phyloP scores from a whole-genome alignment of 2,888 invertebrate species.

The Scaptomyza cyrtandrae region DNA sequence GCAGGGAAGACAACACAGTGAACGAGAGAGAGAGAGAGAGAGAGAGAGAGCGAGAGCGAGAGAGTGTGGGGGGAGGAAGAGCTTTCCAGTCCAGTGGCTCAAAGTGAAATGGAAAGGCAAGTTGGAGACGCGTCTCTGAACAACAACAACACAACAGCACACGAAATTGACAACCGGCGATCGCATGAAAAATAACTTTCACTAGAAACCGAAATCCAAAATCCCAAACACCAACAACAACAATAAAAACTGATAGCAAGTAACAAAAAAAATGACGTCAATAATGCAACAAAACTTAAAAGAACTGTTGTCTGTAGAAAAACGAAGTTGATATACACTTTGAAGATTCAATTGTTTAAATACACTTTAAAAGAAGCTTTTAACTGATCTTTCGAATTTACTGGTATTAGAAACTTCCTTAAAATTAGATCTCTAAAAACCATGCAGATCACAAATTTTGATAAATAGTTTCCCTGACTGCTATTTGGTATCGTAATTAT shows the following conservation, averaged over 20 bases:
- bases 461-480: background rate
- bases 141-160: constrained; percentile 3
- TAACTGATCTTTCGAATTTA: too few relatives aligned
- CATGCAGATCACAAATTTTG: background rate
- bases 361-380: too few relatives aligned
- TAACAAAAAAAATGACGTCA: background rate
- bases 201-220: constrained; percentile 71
- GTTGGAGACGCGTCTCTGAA: constrained; percentile 26
- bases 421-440: too few relatives aligned
- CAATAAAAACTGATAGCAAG: constrained; percentile 48
- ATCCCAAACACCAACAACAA: constrained; percentile 23
- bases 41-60: background rate
- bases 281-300: constrained; percentile 21
- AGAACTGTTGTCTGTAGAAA: background rate
- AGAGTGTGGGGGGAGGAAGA: background rate
- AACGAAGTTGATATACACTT: constrained; percentile 4
- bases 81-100: constrained; percentile 64
- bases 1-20: background rate
- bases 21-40: too few relatives aligned
- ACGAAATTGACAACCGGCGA: constrained; percentile 66
- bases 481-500: background rate
- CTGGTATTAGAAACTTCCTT: too few relatives aligned
- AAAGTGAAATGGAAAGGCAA: constrained; percentile 61
- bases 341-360: too few relatives aligned
- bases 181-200: constrained; percentile 71